Conservation (phyloP, 2,797 vertebrate genomes). For the Hippopotamyrus pictus region DNA sequence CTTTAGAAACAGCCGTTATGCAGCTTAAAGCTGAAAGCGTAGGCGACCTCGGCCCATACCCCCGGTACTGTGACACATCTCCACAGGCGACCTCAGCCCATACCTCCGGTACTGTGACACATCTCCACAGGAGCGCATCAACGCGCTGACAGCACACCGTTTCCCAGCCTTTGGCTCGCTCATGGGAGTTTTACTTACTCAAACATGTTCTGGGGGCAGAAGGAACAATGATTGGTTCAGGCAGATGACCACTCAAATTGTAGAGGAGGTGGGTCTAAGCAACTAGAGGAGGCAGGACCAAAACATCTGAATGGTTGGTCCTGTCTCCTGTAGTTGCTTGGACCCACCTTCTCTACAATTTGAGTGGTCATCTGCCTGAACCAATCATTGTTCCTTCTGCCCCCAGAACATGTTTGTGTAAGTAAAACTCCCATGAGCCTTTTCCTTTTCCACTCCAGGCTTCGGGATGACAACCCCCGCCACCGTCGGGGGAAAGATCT, state of each 20-base stretch:
- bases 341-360: neutral
- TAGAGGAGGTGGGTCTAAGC: neutral
- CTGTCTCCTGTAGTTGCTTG: constrained; percentile 9
- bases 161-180: constrained; percentile 25
- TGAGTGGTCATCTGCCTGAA: neutral
- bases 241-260: neutral
- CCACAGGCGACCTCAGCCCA: neutral
- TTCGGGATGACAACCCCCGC: constrained; percentile 80
- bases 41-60: neutral
- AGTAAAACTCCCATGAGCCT: constrained; percentile 22
- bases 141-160: neutral
- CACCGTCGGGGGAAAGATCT: constrained; percentile 71
- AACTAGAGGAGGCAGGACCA: neutral
- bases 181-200: neutral
- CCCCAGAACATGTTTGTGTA: neutral
- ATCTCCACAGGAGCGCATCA: neutral
- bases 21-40: neutral
- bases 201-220: neutral
- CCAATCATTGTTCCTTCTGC: neutral
- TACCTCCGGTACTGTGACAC: neutral
- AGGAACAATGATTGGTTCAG: neutral
- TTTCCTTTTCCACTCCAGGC: constrained; percentile 57
- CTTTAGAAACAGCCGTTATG: neutral
- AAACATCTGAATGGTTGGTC: neutral
- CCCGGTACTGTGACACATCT: neutral